A percentile compares a stretch with the other conserved stretches of the same genome.
Evolutionary conservation across 2,888 invertebrate genomes (phyloP).

Genomic region (Camptogramma bilineatum): DNA sequence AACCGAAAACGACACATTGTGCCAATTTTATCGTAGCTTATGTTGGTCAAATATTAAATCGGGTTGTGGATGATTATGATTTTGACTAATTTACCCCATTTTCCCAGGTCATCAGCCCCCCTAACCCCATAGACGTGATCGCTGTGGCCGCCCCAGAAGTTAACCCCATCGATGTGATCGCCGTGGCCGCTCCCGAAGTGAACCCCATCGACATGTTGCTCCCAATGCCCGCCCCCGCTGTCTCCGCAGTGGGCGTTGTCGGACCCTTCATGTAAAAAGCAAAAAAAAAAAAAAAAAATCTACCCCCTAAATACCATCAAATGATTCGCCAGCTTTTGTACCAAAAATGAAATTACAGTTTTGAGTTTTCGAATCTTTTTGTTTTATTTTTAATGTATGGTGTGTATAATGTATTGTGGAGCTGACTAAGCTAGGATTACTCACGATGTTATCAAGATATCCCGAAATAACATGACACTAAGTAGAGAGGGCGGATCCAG

Average conservation of each 20-base stretch:
- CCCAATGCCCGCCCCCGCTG: conserved; percentile 41
- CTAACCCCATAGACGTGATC: conserved; percentile 27
- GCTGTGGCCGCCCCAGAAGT: conserved; percentile 8
- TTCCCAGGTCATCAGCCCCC: background rate
- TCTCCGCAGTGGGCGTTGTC: conserved; percentile 30
- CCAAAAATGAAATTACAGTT: conserved; percentile 27
- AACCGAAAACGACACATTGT: no score
- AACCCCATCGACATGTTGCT: conserved; percentile 46
- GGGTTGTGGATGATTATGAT: no score
- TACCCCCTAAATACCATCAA: background rate
- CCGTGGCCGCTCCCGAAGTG: conserved; percentile 43
- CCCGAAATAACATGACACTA: no score
- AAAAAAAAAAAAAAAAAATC: background rate
- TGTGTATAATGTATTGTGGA: no score
- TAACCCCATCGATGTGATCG: conserved; percentile 46
- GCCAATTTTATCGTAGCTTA: no score
- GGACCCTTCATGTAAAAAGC: conserved; percentile 35
- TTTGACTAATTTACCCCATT: no score
- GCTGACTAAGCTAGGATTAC: no score
- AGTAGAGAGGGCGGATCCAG: no score
- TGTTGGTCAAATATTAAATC: no score
- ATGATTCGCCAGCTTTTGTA: conserved; percentile 4
- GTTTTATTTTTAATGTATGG: conserved; percentile 10
- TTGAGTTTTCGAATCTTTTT: conserved; percentile 24
- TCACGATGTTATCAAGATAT: no score